Evolutionary conservation across 2,113 vertebrate genomes (phyloP).

Genomic region (Gila orcuttii): DNA sequence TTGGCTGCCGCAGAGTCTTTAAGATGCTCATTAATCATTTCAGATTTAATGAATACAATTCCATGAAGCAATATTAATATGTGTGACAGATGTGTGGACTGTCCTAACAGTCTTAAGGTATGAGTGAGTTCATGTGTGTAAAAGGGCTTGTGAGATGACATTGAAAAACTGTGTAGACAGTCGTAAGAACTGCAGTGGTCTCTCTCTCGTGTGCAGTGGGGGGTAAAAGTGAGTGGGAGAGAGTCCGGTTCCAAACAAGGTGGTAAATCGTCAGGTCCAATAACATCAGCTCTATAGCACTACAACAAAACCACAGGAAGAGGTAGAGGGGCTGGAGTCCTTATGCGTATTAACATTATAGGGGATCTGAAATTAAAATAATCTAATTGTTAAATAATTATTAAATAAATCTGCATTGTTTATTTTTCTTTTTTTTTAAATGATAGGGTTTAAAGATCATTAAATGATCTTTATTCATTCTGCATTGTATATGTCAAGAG

Average conservation of each 20-base stretch:
- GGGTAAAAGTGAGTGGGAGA: constrained; percentile 60
- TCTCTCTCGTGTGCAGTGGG: constrained; percentile 50
- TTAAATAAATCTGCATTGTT: background rate
- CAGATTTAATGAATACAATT: background rate
- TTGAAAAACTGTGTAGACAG: constrained; percentile 42
- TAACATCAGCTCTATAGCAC: constrained; percentile 53
- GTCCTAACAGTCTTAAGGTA: background rate
- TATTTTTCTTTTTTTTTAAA: background rate
- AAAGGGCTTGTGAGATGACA: constrained; percentile 36
- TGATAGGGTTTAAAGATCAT: no score
- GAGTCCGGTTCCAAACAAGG: constrained; percentile 51
- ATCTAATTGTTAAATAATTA: no score
- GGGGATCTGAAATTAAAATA: background rate
- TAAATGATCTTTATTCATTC: background rate
- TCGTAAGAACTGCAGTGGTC: constrained; percentile 21
- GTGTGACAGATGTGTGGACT: constrained; percentile 10
- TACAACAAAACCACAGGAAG: constrained; percentile 14
- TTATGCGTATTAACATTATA: constrained; percentile 1
- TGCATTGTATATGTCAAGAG: background rate
- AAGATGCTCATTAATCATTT: constrained; percentile 1
- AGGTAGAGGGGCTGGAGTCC: background rate
- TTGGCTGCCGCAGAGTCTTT: constrained; percentile 5
- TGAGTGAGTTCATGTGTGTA: constrained; percentile 36
- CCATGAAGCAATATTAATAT: constrained; percentile 2
- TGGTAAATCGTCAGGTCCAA: constrained; percentile 56